Conservation (phyloP, 2,888 invertebrate species). For the Athrips mouffetella region DNA sequence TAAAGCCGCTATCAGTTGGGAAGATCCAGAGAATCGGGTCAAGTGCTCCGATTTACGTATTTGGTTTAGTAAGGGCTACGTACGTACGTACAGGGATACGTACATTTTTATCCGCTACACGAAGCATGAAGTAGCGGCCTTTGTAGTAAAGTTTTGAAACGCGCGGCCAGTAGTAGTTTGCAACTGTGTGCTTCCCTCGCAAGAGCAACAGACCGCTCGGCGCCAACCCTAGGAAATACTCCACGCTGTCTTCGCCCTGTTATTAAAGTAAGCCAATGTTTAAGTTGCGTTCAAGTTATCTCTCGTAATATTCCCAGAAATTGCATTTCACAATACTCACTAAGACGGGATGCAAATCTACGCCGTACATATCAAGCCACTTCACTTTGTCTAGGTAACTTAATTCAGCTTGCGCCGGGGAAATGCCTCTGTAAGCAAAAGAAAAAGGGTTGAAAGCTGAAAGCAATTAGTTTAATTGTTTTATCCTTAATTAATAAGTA, state of each 20-base stretch:
- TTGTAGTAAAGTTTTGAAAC: constrained; percentile 98
- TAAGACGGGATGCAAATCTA: constrained; percentile 97
- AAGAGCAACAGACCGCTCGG: constrained; percentile 97
- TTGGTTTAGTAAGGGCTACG: constrained; percentile 16
- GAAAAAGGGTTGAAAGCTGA: constrained; percentile 23
- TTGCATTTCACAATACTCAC: constrained; percentile 71
- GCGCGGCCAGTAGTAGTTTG: constrained; percentile 98
- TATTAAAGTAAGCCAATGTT: constrained; percentile 8
- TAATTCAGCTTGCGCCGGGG: constrained; percentile 94
- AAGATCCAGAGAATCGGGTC: constrained; percentile 63
- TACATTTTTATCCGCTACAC: constrained; percentile 97
- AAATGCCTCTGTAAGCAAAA: constrained; percentile 83
- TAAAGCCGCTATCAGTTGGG: constrained; percentile 40
- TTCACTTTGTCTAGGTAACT: constrained; percentile 98
- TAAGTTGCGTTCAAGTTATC: background rate
- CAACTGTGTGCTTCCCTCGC: constrained; percentile 96
- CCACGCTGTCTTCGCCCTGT: constrained; percentile 97
- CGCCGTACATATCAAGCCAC: constrained; percentile 99
- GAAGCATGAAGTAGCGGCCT: constrained; percentile 96
- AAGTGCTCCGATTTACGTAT: constrained; percentile 52
- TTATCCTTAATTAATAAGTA: constrained; percentile 48
- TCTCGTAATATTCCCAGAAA: background rate
- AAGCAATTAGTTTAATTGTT: constrained; percentile 46
- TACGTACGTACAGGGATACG: constrained; percentile 42
- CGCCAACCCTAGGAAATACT: constrained; percentile 96